Conservation (phyloP, 35 echinoderm and acorn worm genomes). For the Patiria miniata region DNA sequence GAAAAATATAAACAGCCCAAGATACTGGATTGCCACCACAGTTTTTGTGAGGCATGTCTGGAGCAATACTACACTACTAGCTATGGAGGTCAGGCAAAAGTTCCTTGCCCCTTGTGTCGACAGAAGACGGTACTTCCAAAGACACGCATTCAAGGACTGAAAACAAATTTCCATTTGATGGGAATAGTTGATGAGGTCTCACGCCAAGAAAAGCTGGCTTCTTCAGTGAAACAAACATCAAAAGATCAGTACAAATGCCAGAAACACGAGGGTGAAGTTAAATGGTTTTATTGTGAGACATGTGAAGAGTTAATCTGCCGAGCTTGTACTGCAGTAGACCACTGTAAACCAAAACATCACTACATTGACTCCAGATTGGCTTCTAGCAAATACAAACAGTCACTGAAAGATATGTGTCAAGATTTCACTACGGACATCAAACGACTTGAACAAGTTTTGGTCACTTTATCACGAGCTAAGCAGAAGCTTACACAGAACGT, state of each 20-base stretch:
- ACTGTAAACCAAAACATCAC: constrained; percentile 7
- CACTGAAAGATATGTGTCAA: not conserved
- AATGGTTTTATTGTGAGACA: constrained; percentile 10
- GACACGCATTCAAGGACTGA: not conserved
- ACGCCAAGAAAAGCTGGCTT: not conserved
- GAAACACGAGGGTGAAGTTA: not conserved
- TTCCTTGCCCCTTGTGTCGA: constrained; percentile 12
- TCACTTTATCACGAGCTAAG: not conserved
- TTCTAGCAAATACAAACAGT: not conserved
- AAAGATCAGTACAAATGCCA: not conserved
- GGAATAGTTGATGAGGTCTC: not conserved
- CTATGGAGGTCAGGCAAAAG: not conserved
- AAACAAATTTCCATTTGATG: not conserved
- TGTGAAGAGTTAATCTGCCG: constrained; percentile 19
- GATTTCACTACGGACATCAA: not conserved
- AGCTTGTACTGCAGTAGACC: not conserved
- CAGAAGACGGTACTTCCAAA: not conserved
- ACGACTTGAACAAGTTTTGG: not conserved
- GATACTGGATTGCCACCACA: constrained; percentile 3
- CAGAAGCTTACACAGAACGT: not conserved
- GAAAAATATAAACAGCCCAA: not conserved
- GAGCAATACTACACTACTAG: not conserved
- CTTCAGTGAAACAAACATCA: too few relatives aligned
- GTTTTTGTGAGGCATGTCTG: constrained; percentile 17
- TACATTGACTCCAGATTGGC: not conserved